These are phyloP conservation scores for Hanleya hanleyi DNA, from an alignment of 2,888 invertebrate species.

Conservation along the genomic window DNA sequence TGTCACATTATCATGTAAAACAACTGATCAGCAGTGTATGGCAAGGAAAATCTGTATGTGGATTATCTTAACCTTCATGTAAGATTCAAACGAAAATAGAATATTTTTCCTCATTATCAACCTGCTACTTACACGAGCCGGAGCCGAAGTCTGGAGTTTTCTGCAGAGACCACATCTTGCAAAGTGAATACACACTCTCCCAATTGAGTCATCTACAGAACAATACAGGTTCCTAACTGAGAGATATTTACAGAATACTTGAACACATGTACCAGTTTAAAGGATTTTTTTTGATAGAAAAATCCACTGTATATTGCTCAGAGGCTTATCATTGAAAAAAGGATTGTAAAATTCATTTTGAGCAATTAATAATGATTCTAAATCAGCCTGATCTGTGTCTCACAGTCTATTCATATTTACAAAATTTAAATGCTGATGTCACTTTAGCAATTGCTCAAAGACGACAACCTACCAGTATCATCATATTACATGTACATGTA, in stretches of 20 bases:
- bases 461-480: no score
- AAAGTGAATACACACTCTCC: conserved; percentile 72
- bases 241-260: background rate
- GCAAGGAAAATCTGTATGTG: background rate
- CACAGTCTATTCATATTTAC: no score
- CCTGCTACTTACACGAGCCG: conserved; percentile 55
- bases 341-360: no score
- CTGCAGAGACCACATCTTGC: conserved; percentile 63
- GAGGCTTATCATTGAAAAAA: no score
- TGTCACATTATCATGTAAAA: background rate
- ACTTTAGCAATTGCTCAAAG: no score
- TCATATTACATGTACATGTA: no score
- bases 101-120: background rate
- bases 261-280: background rate
- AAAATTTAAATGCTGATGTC: no score
- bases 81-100: background rate
- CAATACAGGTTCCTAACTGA: conserved; percentile 1
- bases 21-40: background rate
- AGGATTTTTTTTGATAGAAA: no score
- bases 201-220: conserved; percentile 70
- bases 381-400: no score
- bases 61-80: background rate
- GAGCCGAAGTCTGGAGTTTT: conserved; percentile 57
- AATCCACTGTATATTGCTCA: no score
- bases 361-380: no score